phyloP scores from a whole-genome alignment of 2,113 vertebrate species.

The Phyllopteryx taeniolatus region DNA sequence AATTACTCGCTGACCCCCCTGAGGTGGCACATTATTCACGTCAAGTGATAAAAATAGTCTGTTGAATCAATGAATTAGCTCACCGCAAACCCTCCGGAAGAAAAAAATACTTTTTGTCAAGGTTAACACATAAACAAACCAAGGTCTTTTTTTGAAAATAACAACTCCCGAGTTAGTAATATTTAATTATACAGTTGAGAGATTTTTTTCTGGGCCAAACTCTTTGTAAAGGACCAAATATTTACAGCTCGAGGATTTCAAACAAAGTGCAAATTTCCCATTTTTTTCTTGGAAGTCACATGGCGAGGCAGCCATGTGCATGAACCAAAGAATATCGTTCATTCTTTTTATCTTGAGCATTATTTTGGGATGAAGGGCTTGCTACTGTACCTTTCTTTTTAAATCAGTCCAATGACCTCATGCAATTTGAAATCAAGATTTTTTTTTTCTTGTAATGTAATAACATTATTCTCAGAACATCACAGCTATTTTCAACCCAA shows the following conservation, averaged over 20 bases:
- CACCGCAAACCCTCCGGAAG: neutral
- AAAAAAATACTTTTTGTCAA: constrained; percentile 5
- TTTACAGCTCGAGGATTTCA: constrained; percentile 20
- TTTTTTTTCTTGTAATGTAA: too few species aligned
- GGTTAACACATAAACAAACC: constrained; percentile 5
- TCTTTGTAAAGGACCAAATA: constrained; percentile 31
- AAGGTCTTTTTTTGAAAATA: constrained; percentile 6
- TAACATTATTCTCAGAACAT: too few species aligned
- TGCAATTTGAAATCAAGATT: neutral
- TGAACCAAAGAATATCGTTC: constrained; percentile 7
- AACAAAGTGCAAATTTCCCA: constrained; percentile 10
- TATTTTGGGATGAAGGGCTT: neutral
- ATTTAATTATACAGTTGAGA: constrained; percentile 21
- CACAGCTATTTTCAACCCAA: too few species aligned
- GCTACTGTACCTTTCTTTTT: neutral
- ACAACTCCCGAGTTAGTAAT: neutral
- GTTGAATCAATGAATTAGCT: constrained; percentile 2
- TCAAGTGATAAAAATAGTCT: constrained; percentile 21
- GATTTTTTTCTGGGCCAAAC: constrained; percentile 25
- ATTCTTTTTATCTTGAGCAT: neutral
- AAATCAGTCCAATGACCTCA: constrained; percentile 9
- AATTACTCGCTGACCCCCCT: constrained; percentile 18
- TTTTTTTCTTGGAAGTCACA: constrained; percentile 18
- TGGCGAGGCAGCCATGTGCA: neutral
- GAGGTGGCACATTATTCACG: constrained; percentile 20